phyloP scores from a whole-genome alignment of 1,140 invertebrate species.

The Macrotrachela quadricornifera region DNA sequence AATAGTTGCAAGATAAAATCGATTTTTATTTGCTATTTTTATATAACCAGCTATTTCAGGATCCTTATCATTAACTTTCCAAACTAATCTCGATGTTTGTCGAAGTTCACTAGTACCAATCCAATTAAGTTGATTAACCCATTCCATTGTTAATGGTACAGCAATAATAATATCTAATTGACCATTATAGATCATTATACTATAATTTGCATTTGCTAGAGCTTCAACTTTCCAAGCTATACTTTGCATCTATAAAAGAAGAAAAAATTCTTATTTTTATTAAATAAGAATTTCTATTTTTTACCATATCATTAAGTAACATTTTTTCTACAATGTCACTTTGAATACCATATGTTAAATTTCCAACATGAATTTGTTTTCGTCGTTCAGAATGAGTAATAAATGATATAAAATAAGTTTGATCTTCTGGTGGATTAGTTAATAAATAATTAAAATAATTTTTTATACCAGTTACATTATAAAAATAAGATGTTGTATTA shows the following conservation, averaged over 20 bases:
- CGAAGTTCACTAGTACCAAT: constrained; percentile 41
- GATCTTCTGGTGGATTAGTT: constrained; percentile 32
- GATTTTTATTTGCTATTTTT: constrained; percentile 40
- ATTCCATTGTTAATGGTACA: constrained; percentile 51
- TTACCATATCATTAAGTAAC: constrained; percentile 55
- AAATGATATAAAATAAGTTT: constrained; percentile 25
- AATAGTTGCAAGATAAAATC: neutral
- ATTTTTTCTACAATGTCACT: constrained; percentile 35
- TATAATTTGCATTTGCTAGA: too few species aligned
- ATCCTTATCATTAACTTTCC: constrained; percentile 38
- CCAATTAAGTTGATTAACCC: constrained; percentile 44
- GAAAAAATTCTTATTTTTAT: too few species aligned
- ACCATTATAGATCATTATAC: constrained; percentile 43
- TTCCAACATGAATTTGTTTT: constrained; percentile 56
- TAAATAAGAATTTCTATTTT: too few species aligned
- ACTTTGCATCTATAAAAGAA: too few species aligned
- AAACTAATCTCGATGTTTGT: constrained; percentile 40
- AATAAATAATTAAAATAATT: constrained; percentile 58
- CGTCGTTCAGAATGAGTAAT: constrained; percentile 35
- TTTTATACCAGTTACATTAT: constrained; percentile 51
- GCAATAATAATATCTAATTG: constrained; percentile 64
- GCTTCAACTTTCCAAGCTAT: too few species aligned
- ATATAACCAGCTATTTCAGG: constrained; percentile 52
- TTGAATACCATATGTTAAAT: constrained; percentile 40
- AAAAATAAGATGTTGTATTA: constrained; percentile 41